Percentiles rank a stretch among this genome's conserved stretches.
These are phyloP conservation scores for Hyperoodon ampullatus DNA, from an alignment of 2,113 vertebrate genomes.

Conservation along the genomic window DNA sequence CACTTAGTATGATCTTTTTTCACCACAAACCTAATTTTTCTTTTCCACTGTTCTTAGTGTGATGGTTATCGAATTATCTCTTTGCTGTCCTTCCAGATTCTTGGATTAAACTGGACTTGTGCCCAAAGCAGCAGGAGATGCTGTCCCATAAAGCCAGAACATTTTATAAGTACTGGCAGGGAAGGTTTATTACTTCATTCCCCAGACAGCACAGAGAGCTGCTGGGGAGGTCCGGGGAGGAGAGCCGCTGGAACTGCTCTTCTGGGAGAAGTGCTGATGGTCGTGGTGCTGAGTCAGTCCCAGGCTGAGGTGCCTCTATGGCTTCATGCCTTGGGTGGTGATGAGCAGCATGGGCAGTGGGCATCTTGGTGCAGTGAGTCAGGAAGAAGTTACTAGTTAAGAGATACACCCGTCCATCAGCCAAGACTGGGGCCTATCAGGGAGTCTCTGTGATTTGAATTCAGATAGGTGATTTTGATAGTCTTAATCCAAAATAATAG, in stretches of 20 bases:
- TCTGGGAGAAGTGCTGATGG: not conserved
- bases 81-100: slow-evolving; percentile 19
- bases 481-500: not conserved
- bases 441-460: not conserved
- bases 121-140: slow-evolving; percentile 62
- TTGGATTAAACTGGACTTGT: slow-evolving; percentile 62
- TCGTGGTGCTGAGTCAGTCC: fast-evolving
- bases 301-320: not conserved
- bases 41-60: not conserved
- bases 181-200: slow-evolving; percentile 65
- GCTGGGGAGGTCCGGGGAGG: not conserved
- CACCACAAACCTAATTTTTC: not conserved
- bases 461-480: not conserved
- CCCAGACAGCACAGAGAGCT: not conserved
- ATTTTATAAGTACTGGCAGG: slow-evolving; percentile 63
- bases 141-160: slow-evolving; percentile 30
- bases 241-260: fast-evolving
- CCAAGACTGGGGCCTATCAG: not conserved
- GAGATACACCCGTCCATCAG: not conserved
- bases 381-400: not conserved
- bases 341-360: not conserved
- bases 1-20: not conserved
- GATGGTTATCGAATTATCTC: slow-evolving; percentile 21
- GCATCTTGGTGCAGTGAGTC: not conserved
- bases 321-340: fast-evolving